Evolutionary conservation across 2,797 vertebrate species (phyloP).

Genomic region (Yasuhikotakia modesta): DNA sequence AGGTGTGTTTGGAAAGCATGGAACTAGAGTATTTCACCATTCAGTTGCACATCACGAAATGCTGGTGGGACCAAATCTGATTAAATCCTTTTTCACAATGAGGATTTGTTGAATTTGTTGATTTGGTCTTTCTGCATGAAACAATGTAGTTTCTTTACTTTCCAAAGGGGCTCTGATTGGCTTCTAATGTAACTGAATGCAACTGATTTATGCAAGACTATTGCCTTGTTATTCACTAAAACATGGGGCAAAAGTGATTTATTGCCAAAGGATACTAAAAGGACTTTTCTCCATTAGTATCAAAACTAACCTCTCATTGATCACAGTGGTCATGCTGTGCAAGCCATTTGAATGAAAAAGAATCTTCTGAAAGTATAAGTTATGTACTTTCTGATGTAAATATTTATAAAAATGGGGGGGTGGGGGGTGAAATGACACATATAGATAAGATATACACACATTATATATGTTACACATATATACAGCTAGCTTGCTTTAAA

Average conservation of each 20-base stretch:
- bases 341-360: conserved; percentile 2
- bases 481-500: conserved; percentile 5
- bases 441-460: not conserved
- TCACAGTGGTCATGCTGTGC: conserved; percentile 27
- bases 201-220: conserved; percentile 44
- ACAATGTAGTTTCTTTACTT: conserved; percentile 39
- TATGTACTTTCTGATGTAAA: not conserved
- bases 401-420: not conserved
- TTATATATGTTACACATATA: conserved; percentile 29
- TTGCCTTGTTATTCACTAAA: not conserved
- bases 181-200: conserved; percentile 44
- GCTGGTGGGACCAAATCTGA: conserved; percentile 1
- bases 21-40: conserved; percentile 53
- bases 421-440: not conserved
- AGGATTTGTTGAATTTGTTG: conserved; percentile 34
- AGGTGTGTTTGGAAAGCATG: conserved; percentile 76
- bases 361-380: not conserved
- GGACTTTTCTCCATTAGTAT: conserved; percentile 22
- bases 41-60: conserved; percentile 61
- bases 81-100: conserved; percentile 40
- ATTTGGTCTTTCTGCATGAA: conserved; percentile 48
- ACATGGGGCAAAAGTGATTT: not conserved
- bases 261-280: conserved; percentile 36
- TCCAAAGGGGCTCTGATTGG: conserved; percentile 46
- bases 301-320: conserved; percentile 15